phyloP scores from a whole-genome alignment of 2,797 vertebrate genomes.

The Phrynocephalus forsythii region DNA sequence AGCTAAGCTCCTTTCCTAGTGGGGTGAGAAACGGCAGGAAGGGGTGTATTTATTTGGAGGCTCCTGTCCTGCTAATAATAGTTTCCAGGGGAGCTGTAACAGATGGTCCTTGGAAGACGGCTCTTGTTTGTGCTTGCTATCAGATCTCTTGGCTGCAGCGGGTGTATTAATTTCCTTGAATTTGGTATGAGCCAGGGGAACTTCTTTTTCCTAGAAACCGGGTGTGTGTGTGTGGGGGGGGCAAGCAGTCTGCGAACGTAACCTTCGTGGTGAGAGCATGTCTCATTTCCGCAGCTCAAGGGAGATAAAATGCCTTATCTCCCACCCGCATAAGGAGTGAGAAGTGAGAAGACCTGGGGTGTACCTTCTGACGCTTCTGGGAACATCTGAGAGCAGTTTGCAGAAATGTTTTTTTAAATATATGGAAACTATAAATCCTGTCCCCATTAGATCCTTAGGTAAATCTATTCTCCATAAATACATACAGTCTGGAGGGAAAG shows the following conservation, averaged over 20 bases:
- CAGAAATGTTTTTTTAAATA: not conserved
- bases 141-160: no score
- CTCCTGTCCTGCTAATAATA: not conserved
- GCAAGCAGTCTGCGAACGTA: not conserved
- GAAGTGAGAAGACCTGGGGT: not conserved
- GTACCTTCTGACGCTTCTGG: not conserved
- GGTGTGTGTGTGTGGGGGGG: no score
- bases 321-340: not conserved
- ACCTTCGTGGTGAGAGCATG: no score
- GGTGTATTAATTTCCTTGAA: not conserved
- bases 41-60: not conserved
- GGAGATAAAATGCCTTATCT: slow-evolving; percentile 13
- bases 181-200: not conserved
- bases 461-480: no score
- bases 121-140: not conserved
- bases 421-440: no score
- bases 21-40: no score
- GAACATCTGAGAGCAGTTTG: not conserved
- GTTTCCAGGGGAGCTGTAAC: not conserved
- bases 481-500: no score
- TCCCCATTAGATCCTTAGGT: no score
- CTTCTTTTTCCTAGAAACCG: not conserved
- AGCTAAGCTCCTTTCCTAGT: not conserved
- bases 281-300: not conserved
- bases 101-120: not conserved